Evolutionary conservation across 2,113 vertebrate genomes (phyloP).

Genomic region (Neopipo cinnamomea): DNA sequence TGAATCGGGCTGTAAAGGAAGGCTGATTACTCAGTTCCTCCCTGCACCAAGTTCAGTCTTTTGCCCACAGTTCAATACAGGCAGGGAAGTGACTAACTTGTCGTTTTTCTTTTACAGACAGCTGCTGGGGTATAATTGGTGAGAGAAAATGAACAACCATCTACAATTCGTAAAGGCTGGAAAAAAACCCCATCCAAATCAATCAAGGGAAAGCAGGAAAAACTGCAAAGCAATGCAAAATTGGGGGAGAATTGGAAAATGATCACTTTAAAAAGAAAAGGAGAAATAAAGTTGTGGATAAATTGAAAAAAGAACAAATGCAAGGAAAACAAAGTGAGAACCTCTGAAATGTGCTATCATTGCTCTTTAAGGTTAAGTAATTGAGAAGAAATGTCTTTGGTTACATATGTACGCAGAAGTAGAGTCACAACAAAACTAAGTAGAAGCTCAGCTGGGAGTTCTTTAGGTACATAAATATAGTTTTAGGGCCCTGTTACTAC

Average conservation of each 20-base stretch:
- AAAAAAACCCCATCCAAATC: not conserved
- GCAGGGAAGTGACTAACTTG: conserved; percentile 50
- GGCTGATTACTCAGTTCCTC: conserved; percentile 62
- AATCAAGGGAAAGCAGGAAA: not conserved
- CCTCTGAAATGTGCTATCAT: not conserved
- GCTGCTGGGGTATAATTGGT: conserved; percentile 21
- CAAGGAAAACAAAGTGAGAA: not conserved
- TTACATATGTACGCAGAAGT: not conserved
- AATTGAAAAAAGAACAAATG: not conserved
- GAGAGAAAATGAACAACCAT: conserved; percentile 2
- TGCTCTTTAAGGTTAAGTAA: not conserved
- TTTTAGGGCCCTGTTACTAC: not conserved
- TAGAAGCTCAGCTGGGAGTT: not conserved
- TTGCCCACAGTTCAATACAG: conserved; percentile 38
- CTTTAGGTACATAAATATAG: not conserved
- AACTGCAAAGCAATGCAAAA: not conserved
- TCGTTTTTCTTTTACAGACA: conserved; percentile 32
- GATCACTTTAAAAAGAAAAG: not conserved
- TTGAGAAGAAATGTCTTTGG: not conserved
- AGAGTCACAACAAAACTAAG: not conserved
- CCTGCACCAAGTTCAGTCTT: conserved; percentile 41
- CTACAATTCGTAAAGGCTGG: not conserved
- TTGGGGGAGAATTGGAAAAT: not conserved
- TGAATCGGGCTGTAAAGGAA: conserved; percentile 28
- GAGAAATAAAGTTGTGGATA: not conserved